phyloP scores from a whole-genome alignment of 2,113 vertebrate genomes.

The Ochotona curzoniae region DNA sequence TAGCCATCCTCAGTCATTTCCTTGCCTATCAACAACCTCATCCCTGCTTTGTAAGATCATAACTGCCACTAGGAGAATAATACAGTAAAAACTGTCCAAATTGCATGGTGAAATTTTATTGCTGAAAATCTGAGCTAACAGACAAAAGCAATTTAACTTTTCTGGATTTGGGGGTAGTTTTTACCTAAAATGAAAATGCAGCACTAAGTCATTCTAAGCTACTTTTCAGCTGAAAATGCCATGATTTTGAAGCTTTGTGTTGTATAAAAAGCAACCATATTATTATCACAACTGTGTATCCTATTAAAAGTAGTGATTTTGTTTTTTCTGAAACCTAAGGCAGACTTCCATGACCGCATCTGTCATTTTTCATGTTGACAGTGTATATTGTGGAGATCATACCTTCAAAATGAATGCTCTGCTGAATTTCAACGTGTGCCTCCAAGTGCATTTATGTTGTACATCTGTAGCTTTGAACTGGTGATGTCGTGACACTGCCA shows the following conservation, averaged over 20 bases:
- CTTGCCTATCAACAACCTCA: not conserved
- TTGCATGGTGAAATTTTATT: not conserved
- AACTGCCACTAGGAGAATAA: not conserved
- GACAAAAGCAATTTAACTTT: not conserved
- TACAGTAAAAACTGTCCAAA: not conserved
- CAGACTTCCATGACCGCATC: not conserved
- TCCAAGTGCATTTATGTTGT: conserved; percentile 19
- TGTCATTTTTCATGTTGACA: not conserved
- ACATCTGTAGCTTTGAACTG: conserved; percentile 3
- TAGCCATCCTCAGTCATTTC: not conserved
- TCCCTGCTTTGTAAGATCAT: not conserved
- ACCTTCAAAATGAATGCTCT: not conserved
- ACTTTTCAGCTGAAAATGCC: not conserved
- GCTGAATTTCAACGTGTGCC: not conserved
- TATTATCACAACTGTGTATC: not conserved
- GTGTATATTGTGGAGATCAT: not conserved
- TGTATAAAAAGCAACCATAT: not conserved
- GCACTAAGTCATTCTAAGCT: not conserved
- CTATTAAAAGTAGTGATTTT: not conserved
- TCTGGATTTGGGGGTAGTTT: not conserved
- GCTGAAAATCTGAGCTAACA: not conserved
- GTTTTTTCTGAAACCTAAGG: not conserved
- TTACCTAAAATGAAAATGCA: conserved; percentile 5
- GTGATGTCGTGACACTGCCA: not conserved
- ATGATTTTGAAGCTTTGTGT: conserved; percentile 30